phyloP scores from a whole-genome alignment of 2,888 invertebrate genomes.

The Sesia bembeciformis region DNA sequence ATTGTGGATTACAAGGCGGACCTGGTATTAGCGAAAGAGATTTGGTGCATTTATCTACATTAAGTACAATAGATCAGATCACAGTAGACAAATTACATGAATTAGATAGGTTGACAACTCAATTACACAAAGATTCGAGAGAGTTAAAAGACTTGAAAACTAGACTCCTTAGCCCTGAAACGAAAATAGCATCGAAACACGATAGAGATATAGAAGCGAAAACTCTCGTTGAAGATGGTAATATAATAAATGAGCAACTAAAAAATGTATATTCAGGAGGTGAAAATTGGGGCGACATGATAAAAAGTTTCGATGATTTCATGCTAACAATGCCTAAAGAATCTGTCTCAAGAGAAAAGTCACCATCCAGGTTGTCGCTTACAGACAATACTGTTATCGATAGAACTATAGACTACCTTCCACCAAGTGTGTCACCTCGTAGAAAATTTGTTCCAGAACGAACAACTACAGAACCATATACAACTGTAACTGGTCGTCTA shows the following conservation, averaged over 20 bases:
- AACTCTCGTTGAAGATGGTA: slow-evolving; percentile 76
- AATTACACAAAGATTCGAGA: slow-evolving; percentile 85
- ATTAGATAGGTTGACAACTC: slow-evolving; percentile 83
- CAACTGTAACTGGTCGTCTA: slow-evolving; percentile 77
- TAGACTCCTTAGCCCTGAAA: slow-evolving; percentile 79
- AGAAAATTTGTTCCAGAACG: slow-evolving; percentile 72
- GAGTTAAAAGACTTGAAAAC: slow-evolving; percentile 84
- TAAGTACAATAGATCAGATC: slow-evolving; percentile 85
- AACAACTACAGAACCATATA: slow-evolving; percentile 76
- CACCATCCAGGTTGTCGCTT: slow-evolving; percentile 77
- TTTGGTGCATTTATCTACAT: slow-evolving; percentile 81
- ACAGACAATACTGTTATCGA: slow-evolving; percentile 77
- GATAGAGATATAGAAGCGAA: slow-evolving; percentile 75
- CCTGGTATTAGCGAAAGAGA: slow-evolving; percentile 86
- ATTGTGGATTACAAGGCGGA: slow-evolving; percentile 78
- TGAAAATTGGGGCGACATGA: slow-evolving; percentile 80
- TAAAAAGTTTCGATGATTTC: slow-evolving; percentile 76
- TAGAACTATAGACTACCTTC: slow-evolving; percentile 77
- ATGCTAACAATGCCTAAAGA: slow-evolving; percentile 70
- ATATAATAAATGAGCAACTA: slow-evolving; percentile 80
- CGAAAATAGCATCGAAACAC: slow-evolving; percentile 52
- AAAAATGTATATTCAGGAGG: slow-evolving; percentile 79
- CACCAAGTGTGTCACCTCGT: slow-evolving; percentile 73
- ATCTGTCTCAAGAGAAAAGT: slow-evolving; percentile 64
- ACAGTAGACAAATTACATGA: slow-evolving; percentile 86